phyloP scores from a whole-genome alignment of 2,797 vertebrate species.

The Craterocephalus amniculus region DNA sequence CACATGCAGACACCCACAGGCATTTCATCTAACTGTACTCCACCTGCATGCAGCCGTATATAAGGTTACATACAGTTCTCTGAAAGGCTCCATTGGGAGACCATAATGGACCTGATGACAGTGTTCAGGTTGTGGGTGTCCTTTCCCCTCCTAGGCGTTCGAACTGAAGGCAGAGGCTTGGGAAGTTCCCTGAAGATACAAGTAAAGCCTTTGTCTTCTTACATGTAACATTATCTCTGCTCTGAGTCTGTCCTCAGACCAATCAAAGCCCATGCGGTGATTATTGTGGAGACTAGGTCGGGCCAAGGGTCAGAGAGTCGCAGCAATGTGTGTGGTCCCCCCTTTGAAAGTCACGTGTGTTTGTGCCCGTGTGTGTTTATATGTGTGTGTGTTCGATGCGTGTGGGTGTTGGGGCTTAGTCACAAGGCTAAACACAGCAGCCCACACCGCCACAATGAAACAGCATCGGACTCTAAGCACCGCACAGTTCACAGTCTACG shows the following conservation, averaged over 20 bases:
- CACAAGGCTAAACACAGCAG: conserved; percentile 69
- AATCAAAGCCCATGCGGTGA: conserved; percentile 50
- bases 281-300: conserved; percentile 44
- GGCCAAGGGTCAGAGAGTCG: conserved; percentile 57
- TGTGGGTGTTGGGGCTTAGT: conserved; percentile 68
- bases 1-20: conserved; percentile 37
- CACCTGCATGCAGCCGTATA: conserved; percentile 48
- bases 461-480: conserved; percentile 56
- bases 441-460: conserved; percentile 64
- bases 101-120: conserved; percentile 65
- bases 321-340: conserved; percentile 74
- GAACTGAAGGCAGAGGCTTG: conserved; percentile 39
- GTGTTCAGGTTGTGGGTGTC: conserved; percentile 58
- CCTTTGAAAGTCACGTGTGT: conserved; percentile 43
- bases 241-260: conserved; percentile 42
- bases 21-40: conserved; percentile 41
- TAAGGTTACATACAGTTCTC: conserved; percentile 50
- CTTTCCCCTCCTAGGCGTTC: conserved; percentile 40
- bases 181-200: conserved; percentile 64
- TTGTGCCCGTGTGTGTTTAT: conserved; percentile 46
- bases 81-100: conserved; percentile 53
- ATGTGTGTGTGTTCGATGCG: conserved; percentile 49
- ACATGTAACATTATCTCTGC: conserved; percentile 66
- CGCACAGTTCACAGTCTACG: conserved; percentile 30
- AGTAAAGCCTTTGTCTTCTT: conserved; percentile 69